Evolutionary conservation across 2,888 invertebrate species (phyloP), one percentile per base, ranked within the genome.

Genomic region (Hirtodrosophila alboralis): DNA sequence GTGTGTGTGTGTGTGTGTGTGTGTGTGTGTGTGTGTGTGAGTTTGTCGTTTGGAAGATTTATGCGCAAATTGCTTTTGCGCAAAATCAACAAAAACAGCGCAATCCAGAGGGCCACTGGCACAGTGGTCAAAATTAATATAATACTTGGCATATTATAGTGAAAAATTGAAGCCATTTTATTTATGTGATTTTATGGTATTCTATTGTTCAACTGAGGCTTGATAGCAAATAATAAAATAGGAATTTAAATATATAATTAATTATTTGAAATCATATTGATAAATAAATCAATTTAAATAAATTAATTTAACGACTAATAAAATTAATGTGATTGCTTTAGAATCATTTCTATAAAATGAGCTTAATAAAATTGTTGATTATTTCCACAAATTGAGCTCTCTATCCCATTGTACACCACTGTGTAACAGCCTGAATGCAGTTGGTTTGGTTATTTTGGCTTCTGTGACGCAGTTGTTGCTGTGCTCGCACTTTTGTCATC

Each of bases 21-120:
- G 13, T 30, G 28, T 41, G 51, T 58, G 56, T 48, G 64, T 40
- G 63, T 47, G 64, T 53, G 16, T 72, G 65, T 48, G 62, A 75
- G 80, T 80, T 84, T 80, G 79, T 80, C 84, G 84, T 65, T 80
- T 56, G 57, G 33, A 78, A 85, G 83, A 83, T 85, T 83, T 83
- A 83, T 85, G 77, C 49, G 26, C 63, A 80, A 83, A 85, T 83
- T 85, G 85, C 85, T 83, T 79, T 83, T 77, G 78, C 75, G 68
- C 73, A 75, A 75, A 67, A 76, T 79, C 79, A 67, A 84, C 76
- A 72, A 79, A 79, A 68, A 62, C 65, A 52, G 37, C 43, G 37
- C 27, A 33, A 33, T 47, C 18, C 26, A 34, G 27, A 41, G 26
- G 14, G 30, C 31, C 37, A 33, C 8, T 8, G 4, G 36, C 30